Percentiles rank a stretch among this genome's conserved stretches.
These are phyloP conservation scores for Archivesica marissinica DNA, from an alignment of 1,140 invertebrate genomes.

Conservation along the genomic window DNA sequence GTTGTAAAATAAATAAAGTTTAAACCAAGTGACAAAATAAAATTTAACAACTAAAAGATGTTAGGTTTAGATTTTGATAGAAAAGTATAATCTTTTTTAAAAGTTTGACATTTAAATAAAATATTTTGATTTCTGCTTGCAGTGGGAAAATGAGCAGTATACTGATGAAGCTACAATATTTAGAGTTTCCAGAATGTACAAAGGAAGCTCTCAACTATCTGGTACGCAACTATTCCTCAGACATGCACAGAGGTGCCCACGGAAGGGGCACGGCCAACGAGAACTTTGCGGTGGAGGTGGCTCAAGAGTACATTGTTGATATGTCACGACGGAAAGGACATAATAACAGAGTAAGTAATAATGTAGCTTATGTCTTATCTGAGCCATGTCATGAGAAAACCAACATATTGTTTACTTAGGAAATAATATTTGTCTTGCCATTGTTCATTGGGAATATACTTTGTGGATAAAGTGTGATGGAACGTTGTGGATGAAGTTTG, in stretches of 20 bases:
- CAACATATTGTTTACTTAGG: too few species aligned
- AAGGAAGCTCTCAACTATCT: conserved; percentile 75
- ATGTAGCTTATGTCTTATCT: too few species aligned
- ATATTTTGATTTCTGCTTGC: neutral
- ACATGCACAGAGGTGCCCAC: conserved; percentile 72
- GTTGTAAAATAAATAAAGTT: neutral
- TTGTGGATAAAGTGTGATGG: too few species aligned
- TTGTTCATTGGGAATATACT: too few species aligned
- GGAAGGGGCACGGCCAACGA: conserved; percentile 70
- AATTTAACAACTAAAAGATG: too few species aligned
- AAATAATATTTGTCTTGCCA: too few species aligned
- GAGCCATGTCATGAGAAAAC: too few species aligned
- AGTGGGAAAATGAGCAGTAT: conserved; percentile 66
- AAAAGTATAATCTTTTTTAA: too few species aligned
- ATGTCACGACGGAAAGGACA: conserved; percentile 63
- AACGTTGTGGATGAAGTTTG: too few species aligned
- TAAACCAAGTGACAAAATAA: neutral
- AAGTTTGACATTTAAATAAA: too few species aligned
- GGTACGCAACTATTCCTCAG: conserved; percentile 64
- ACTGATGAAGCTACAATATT: conserved; percentile 69
- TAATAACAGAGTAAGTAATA: conserved; percentile 31
- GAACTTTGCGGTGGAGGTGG: conserved; percentile 73
- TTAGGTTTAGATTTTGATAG: too few species aligned
- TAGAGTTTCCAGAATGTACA: conserved; percentile 79
- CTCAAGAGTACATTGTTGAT: conserved; percentile 77